Percentiles rank a stretch among this genome's conserved stretches.
Conservation (phyloP, 2,797 vertebrate genomes). For the Sylvilagus floridanus region DNA sequence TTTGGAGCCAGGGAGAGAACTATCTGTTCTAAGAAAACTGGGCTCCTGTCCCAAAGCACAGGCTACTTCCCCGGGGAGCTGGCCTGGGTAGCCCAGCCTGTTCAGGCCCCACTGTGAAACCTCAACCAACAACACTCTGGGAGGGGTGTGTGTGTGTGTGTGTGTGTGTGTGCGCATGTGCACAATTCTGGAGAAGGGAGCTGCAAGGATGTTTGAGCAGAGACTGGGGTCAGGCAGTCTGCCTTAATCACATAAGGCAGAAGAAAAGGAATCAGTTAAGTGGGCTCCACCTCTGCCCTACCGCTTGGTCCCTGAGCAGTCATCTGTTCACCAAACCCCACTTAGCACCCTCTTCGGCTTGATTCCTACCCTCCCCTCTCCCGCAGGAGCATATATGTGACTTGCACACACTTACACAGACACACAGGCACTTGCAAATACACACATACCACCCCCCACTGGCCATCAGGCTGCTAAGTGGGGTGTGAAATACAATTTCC, state of each 20-base stretch:
- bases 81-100: neutral
- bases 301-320: neutral
- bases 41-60: neutral
- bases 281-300: neutral
- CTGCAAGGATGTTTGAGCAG: neutral
- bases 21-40: neutral
- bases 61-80: constrained; percentile 9
- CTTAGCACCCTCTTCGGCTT: neutral
- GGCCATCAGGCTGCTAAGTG: constrained; percentile 79
- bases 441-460: neutral
- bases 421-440: constrained; percentile 21
- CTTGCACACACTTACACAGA: constrained; percentile 39
- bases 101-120: neutral
- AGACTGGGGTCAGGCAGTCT: neutral
- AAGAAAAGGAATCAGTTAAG: neutral
- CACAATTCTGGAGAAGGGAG: neutral
- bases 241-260: neutral
- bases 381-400: neutral
- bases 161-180: neutral
- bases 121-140: neutral
- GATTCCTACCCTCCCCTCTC: constrained; percentile 17
- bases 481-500: constrained; percentile 84
- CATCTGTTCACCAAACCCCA: neutral
- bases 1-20: constrained; percentile 39
- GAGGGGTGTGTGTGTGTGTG: neutral